Evolutionary conservation across 2,888 invertebrate species (phyloP), one percentile per base, ranked within the genome.

Genomic region (Cantharis rufa): DNA sequence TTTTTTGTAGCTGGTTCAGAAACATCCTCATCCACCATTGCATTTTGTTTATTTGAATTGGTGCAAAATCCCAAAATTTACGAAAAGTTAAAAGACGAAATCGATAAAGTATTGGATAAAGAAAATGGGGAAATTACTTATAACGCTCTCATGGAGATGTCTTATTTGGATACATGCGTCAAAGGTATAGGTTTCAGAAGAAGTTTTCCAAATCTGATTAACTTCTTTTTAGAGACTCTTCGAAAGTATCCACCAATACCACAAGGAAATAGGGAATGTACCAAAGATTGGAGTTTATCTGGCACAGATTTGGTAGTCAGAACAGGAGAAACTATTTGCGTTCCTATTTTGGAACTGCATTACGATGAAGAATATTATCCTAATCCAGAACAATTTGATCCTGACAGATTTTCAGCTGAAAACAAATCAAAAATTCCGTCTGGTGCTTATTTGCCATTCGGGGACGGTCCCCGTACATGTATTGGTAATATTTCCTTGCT

Each of bases 331-430:
- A 76, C 80, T 5, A 80, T 84, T 7, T 48, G 82, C 68, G 78
- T 86, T 27, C 78, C 83, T 0, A 82, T 82, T 70, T 77, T 82
- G 71, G 85, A 83, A 3, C 78, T 85, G 15, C 85, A 85, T 7
- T 79, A 81, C 69, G 84, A 85, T 77, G 82, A 83, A 7, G 84
- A 84, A 73, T 82, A 83, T 75, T 84, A 82, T 75, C 90, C 91
- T 0, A 89, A 93, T 11, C 93, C 93, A 0, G 89, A 91, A 1
- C 88, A 88, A 28, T 93, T 93, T 78, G 89, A 90, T 69, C 93
- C 93, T 0, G 91, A 92, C 16, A 88, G 92, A 79, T 93, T 92
- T 84, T 84, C 88, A 0, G 86, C 88, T 5, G 89, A 90, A 76
- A 89, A 90, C 24, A 91, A 90, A 79, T 13, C 13, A n/a, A 87